A percentile compares a stretch with the other conserved stretches of the same genome.
Evolutionary conservation across 2,113 vertebrate species (phyloP).

Genomic region (Eolophus roseicapilla): DNA sequence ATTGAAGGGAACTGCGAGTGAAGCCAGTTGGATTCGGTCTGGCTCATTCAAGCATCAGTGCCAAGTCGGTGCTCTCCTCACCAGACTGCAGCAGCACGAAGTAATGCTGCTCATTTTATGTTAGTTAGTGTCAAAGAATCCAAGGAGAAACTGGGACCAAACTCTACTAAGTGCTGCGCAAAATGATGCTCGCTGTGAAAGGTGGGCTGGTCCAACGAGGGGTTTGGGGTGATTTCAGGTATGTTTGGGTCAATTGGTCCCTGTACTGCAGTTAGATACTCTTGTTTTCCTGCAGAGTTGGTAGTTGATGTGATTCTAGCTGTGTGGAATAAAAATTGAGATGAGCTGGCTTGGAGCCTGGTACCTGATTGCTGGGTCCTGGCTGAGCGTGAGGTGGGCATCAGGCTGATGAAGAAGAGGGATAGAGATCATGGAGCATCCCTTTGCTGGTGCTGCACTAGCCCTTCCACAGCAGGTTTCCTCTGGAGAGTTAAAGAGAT

Average conservation of each 20-base stretch:
- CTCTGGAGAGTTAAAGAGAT: not conserved
- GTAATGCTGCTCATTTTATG: not conserved
- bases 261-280: not conserved
- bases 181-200: fast-evolving
- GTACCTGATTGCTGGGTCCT: fast-evolving
- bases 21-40: not conserved
- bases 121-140: not conserved
- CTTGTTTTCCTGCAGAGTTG: fast-evolving
- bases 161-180: not conserved
- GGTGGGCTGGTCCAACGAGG: not conserved
- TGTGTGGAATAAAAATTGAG: not conserved
- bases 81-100: not conserved
- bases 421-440: not conserved
- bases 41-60: not conserved
- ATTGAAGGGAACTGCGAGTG: not conserved
- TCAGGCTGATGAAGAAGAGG: not conserved
- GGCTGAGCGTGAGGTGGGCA: not conserved
- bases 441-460: fast-evolving
- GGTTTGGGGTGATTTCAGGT: not conserved
- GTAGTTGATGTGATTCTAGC: not conserved
- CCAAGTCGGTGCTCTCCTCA: not conserved
- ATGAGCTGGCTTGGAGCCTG: not conserved
- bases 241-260: not conserved
- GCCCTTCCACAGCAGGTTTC: not conserved
- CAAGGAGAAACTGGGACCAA: not conserved